phyloP scores from a whole-genome alignment of 2,888 invertebrate species.

The Argyra leucocephala region DNA sequence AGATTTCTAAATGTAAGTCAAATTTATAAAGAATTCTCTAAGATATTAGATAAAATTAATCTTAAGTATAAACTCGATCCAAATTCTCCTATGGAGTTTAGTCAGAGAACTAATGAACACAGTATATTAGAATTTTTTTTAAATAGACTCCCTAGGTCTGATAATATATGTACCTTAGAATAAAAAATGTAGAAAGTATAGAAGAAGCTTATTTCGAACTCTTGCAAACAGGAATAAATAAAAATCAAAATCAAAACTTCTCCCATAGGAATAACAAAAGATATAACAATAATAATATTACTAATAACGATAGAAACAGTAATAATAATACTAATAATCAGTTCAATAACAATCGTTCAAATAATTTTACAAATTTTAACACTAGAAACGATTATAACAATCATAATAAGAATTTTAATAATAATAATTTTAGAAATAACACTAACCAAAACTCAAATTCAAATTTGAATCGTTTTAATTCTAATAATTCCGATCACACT shows the following conservation, averaged over 20 bases:
- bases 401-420: neutral
- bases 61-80: conserved; percentile 13
- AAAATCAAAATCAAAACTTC: neutral
- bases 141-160: conserved; percentile 7
- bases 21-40: conserved; percentile 11
- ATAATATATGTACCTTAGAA: conserved; percentile 12
- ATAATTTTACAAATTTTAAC: too few species aligned
- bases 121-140: conserved; percentile 13
- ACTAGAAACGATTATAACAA: neutral
- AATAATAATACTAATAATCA: neutral
- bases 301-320: neutral
- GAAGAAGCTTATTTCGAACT: conserved; percentile 11
- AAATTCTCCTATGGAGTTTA: conserved; percentile 1
- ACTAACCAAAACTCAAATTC: neutral
- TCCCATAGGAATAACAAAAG: too few species aligned
- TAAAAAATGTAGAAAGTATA: neutral
- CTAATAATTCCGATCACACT: too few species aligned
- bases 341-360: too few species aligned
- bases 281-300: neutral
- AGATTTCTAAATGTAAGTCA: conserved; percentile 13
- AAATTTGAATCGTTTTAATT: neutral
- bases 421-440: neutral
- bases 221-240: conserved; percentile 1
- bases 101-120: conserved; percentile 6
- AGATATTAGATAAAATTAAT: conserved; percentile 15